A percentile compares a stretch with the other conserved stretches of the same genome.
Evolutionary conservation across 2,888 invertebrate species (phyloP).

Genomic region (Minunthozetes semirufus): DNA sequence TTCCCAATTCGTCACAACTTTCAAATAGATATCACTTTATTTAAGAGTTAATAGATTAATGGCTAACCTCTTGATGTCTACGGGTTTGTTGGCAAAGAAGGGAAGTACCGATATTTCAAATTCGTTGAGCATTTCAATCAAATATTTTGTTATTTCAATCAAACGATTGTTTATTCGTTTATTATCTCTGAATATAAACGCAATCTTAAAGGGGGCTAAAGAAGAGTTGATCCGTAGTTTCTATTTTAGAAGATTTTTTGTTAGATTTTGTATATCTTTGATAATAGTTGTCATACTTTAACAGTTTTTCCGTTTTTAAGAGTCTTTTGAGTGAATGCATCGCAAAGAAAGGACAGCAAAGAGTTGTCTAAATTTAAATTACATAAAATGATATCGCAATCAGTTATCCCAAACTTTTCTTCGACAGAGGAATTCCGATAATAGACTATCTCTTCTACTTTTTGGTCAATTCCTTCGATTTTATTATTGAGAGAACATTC

Average conservation of each 20-base stretch:
- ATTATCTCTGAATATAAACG: background rate
- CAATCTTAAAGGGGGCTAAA: slow-evolving; percentile 6
- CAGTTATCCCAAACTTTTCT: background rate
- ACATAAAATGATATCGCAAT: slow-evolving; percentile 2
- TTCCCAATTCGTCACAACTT: slow-evolving; percentile 23
- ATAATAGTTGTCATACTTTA: background rate
- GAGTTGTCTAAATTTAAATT: slow-evolving; percentile 15
- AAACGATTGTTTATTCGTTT: background rate
- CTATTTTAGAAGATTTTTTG: background rate
- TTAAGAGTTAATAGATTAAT: background rate
- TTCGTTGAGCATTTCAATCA: background rate
- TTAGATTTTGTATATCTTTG: background rate
- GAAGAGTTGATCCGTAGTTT: slow-evolving; percentile 13
- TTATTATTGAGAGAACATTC: background rate
- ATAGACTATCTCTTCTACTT: background rate
- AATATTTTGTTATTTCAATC: background rate
- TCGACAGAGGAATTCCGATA: background rate
- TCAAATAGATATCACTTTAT: background rate
- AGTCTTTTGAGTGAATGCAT: background rate
- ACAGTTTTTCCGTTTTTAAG: background rate
- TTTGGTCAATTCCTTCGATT: background rate
- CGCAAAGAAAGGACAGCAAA: background rate
- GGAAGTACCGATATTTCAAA: slow-evolving; percentile 5
- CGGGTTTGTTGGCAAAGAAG: background rate
- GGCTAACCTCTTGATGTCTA: slow-evolving; percentile 3